Conservation (phyloP, 1,140 invertebrate genomes). For the Leptopilina clavipes region DNA sequence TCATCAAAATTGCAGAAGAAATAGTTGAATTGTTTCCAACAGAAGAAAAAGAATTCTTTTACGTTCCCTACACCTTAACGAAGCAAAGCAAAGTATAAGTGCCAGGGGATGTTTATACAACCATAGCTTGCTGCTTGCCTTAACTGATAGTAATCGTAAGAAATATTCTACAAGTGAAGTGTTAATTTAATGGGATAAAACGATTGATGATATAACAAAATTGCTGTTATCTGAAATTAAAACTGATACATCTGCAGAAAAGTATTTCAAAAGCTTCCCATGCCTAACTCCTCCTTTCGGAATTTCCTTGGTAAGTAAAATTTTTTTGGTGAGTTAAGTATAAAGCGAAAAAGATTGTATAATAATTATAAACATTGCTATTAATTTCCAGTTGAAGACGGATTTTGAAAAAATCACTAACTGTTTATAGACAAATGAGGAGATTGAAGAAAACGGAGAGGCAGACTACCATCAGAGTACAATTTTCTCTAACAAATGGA, state of each 20-base stretch:
- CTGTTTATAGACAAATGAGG: not conserved
- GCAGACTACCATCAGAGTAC: not conserved
- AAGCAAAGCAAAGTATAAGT: slow-evolving; percentile 17
- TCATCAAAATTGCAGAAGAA: not conserved
- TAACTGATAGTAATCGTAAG: slow-evolving; percentile 5
- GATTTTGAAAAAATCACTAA: slow-evolving; percentile 36
- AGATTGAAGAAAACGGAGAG: too few relatives aligned
- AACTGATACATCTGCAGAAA: not conserved
- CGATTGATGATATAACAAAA: not conserved
- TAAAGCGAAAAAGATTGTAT: not conserved
- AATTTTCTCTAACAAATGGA: slow-evolving; percentile 32
- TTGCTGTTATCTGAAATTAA: slow-evolving; percentile 5
- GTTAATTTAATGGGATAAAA: not conserved
- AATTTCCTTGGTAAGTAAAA: slow-evolving; percentile 37
- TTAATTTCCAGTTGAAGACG: slow-evolving; percentile 30
- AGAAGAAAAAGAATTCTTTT: slow-evolving; percentile 35
- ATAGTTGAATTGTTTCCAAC: slow-evolving; percentile 39
- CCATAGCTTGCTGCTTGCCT: not conserved
- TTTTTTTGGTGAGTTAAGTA: slow-evolving; percentile 22
- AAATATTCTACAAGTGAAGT: not conserved
- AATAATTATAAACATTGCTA: not conserved
- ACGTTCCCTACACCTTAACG: slow-evolving; percentile 36
- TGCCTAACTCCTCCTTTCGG: slow-evolving; percentile 35
- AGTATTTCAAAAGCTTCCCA: slow-evolving; percentile 33
- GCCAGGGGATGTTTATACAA: slow-evolving; percentile 30